Base-by-base conservation (phyloP, 2,888 invertebrate species). In the Coenonympha glycerion region DNA sequence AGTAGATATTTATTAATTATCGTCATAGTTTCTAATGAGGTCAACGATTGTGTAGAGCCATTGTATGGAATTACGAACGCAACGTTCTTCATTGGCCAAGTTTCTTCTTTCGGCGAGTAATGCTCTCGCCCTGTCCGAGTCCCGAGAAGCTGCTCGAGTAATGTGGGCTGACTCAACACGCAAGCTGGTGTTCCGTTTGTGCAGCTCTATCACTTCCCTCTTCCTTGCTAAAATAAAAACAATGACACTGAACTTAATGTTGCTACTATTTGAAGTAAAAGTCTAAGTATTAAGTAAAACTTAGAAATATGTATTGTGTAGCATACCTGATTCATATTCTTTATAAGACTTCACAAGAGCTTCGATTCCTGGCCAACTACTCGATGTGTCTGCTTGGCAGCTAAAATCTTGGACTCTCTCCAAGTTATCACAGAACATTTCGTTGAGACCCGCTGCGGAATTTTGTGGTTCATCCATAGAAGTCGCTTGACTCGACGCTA, bases 281-380 rank as follows among this genome's bases (percentile, higher is more conserved):
- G n/a, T 11, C 9, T n/a, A 28, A 22, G 1, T 22, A 8, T n/a
- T n/a, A n/a, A 4, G 1, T 28, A 11, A 9, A 28, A 28, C 28
- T n/a, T 4, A n/a, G n/a, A 26, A n/a, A n/a, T 26, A n/a, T n/a
- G n/a, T n/a, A 3, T n/a, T 26, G 26, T 26, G 24, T 24, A 8
- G 6, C 8, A 64, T 74, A 91, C 91, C 89, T 79, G 77, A 73
- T 54, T 87, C 86, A 69, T 83, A 89, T 57, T 80, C 81, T 60
- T 77, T 86, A 64, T 89, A 91, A 31, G 81, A 83, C 58, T 77
- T 84, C 49, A 86, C 72, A n/a, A 90, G 63, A 6, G 76, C 76
- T 36, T 88, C 79, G 3, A 89, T 62, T 1, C 88, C 89, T 0
- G 88, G 82, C 90, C 90, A 90, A 24, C 66, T 62, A 9, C 62